Conservation (phyloP, 2,888 invertebrate genomes). For the Macaria notata region DNA sequence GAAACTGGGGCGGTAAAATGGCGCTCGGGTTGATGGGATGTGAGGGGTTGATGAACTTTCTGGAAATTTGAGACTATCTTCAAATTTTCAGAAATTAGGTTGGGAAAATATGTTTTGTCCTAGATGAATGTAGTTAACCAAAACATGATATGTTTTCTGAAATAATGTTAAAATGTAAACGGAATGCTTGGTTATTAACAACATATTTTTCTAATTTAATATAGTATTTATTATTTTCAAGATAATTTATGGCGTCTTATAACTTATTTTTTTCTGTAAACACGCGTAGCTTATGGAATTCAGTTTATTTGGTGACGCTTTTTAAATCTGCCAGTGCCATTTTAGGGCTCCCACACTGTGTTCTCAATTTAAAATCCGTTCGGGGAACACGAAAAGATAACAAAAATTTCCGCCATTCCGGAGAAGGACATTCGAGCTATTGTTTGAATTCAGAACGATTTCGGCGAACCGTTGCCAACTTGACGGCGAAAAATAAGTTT, state of each 20-base stretch:
- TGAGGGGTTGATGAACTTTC: constrained; percentile 3
- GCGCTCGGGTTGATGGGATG: constrained; percentile 28
- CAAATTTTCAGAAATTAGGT: constrained; percentile 20
- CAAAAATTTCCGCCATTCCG: constrained; percentile 81
- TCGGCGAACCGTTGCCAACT: constrained; percentile 58
- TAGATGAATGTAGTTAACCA: too few relatives aligned
- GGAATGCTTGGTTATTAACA: too few relatives aligned
- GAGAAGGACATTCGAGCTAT: constrained; percentile 76
- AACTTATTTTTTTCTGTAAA: too few relatives aligned
- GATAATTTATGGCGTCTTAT: too few relatives aligned
- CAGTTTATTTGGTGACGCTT: background rate
- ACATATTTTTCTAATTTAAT: too few relatives aligned
- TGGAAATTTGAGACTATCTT: background rate
- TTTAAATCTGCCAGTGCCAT: constrained; percentile 53
- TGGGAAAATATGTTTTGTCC: too few relatives aligned
- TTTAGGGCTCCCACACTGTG: constrained; percentile 64
- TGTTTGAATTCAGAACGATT: constrained; percentile 78
- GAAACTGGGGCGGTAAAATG: constrained; percentile 62
- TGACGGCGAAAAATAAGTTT: constrained; percentile 26
- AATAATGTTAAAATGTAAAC: too few relatives aligned
- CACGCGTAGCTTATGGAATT: too few relatives aligned
- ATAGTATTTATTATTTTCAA: too few relatives aligned
- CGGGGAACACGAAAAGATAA: constrained; percentile 81
- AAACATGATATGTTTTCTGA: too few relatives aligned
- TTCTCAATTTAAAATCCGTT: constrained; percentile 81